Evolutionary conservation across 2,888 invertebrate genomes (phyloP).

Genomic region (Gisinianus flammeolus): DNA sequence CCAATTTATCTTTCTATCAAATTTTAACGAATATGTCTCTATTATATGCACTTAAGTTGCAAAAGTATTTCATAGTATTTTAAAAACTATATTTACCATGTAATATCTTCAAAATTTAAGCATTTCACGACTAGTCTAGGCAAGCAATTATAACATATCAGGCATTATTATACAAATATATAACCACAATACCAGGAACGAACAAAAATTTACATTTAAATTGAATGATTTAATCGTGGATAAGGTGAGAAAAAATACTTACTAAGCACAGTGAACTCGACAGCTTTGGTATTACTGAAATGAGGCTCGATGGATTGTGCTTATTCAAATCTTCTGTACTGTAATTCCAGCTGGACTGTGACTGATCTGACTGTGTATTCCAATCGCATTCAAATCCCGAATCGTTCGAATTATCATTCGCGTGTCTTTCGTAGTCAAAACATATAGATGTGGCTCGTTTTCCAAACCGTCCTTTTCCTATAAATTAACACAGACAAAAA

Average conservation of each 20-base stretch:
- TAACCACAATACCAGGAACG: not conserved
- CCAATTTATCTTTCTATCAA: too few relatives aligned
- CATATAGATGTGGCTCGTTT: constrained; percentile 51
- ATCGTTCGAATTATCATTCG: constrained; percentile 87
- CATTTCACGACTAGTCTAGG: too few relatives aligned
- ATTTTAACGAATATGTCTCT: too few relatives aligned
- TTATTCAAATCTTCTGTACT: constrained; percentile 17
- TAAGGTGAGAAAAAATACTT: not conserved
- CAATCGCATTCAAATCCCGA: constrained; percentile 86
- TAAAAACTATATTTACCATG: too few relatives aligned
- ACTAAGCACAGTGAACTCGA: constrained; percentile 9
- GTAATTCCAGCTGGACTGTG: constrained; percentile 52
- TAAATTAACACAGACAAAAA: not conserved
- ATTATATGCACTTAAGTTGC: too few relatives aligned
- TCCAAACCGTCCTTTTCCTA: constrained; percentile 58
- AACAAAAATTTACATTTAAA: not conserved
- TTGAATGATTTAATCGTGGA: not conserved
- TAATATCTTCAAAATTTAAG: too few relatives aligned
- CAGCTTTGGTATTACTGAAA: constrained; percentile 1
- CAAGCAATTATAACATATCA: too few relatives aligned
- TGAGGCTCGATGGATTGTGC: not conserved
- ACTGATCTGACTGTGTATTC: constrained; percentile 61
- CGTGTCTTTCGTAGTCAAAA: constrained; percentile 41
- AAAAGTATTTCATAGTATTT: too few relatives aligned
- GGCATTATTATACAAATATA: too few relatives aligned